phyloP scores from a whole-genome alignment of 2,113 vertebrate genomes.

The Baryphthengus martii region DNA sequence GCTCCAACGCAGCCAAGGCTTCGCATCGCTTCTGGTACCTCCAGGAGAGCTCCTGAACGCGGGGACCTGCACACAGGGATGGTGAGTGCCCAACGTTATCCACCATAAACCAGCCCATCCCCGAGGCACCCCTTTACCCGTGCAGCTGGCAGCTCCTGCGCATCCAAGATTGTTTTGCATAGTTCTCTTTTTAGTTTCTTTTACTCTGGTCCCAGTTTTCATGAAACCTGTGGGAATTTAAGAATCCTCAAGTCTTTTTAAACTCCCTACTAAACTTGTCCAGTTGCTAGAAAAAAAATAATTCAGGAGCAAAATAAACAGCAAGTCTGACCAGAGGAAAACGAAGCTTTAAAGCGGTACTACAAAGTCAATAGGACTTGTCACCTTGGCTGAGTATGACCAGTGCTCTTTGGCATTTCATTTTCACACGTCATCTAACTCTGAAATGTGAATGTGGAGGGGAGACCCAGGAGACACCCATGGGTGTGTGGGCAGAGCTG shows the following conservation, averaged over 20 bases:
- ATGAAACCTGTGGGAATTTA: neutral
- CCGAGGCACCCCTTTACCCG: fast-evolving
- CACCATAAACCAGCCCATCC: fast-evolving
- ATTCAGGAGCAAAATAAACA: neutral
- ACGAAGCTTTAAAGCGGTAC: fast-evolving
- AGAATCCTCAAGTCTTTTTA: neutral
- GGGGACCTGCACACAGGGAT: fast-evolving
- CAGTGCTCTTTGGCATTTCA: fast-evolving
- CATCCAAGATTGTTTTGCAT: fast-evolving
- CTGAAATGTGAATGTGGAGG: fast-evolving
- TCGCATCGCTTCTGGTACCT: neutral
- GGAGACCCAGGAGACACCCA: fast-evolving
- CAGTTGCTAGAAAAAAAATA: neutral
- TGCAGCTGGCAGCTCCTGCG: neutral
- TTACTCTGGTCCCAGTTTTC: neutral
- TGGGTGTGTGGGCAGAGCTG: fast-evolving
- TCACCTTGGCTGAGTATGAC: fast-evolving
- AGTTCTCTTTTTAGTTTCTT: neutral
- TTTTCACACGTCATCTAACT: fast-evolving
- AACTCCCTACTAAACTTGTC: fast-evolving
- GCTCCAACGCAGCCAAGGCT: neutral
- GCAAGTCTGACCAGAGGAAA: fast-evolving
- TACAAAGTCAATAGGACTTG: neutral
- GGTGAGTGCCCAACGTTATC: neutral
- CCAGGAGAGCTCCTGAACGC: neutral